Base-by-base conservation (phyloP, 2,888 invertebrate genomes). In the Prenolepis imparis region DNA sequence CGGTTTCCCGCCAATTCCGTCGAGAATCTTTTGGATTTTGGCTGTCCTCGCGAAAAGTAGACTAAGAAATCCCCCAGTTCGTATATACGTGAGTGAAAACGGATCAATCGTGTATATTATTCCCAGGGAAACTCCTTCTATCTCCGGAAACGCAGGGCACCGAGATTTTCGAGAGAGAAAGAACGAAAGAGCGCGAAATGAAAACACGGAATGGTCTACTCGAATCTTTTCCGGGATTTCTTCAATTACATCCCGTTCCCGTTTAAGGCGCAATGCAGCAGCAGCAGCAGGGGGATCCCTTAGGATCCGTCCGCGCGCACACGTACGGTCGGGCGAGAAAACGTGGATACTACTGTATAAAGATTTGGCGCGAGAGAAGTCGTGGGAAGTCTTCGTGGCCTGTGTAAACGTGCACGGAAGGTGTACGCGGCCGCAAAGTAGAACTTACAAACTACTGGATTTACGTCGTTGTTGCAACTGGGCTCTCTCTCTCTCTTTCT, bases 71-170 rank as follows among this genome's bases (percentile, higher is more conserved):
- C 32, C 66, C n/a, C 11, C 18, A 32, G 32, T 41, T 15, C 28
- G 68, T 41, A 11, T n/a, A 57, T 32, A 24, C 28, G 77, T 4
- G 66, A 59, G 32, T 21, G 32, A 78, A 78, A 78, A 57, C 41
- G 41, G 77, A 32, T 52, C 77, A 78, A 78, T 68, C 77, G 68
- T 41, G 57, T 28, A 21, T 28, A 52, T 39, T 18, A 28, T 66
- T 78, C 41, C 41, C 68, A 9, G 0, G 39, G 28, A 32, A 41
- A 57, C 28, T 11, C 24, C 8, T 41, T 15, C 52, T 52, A 52
- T 6, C 52, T 28, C 32, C 24, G 4, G 2, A 61, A 5, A 61
- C 18, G 18, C 61, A 1, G 32, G n/a, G 39, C 18, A 12, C 18
- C n/a, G 55, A 41, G 41, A 36, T 15, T 48, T 48, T 74, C 32